Percentiles rank a stretch among this genome's conserved stretches.
Evolutionary conservation across 2,888 invertebrate species (phyloP).

Genomic region (Pyrochroa serraticornis): DNA sequence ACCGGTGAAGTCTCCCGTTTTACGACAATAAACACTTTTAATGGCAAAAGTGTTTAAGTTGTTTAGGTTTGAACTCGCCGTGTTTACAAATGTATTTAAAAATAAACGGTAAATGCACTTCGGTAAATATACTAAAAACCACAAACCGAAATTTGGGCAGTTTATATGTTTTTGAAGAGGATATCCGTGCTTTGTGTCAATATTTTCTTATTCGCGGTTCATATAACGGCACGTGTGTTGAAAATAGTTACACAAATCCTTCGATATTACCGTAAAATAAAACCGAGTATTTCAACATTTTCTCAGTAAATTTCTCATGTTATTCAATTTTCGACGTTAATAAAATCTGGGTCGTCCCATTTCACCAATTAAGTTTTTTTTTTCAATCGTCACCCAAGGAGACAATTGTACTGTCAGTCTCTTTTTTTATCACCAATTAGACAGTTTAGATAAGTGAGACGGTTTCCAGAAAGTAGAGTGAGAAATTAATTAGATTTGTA

Average conservation of each 20-base stretch:
- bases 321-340: too few species aligned
- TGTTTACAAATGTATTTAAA: constrained; percentile 13
- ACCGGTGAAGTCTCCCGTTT: constrained; percentile 1
- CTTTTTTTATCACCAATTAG: too few species aligned
- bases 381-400: too few species aligned
- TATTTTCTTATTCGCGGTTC: constrained; percentile 13
- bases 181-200: constrained; percentile 20
- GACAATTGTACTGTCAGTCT: too few species aligned
- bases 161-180: constrained; percentile 13
- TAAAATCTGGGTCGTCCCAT: too few species aligned
- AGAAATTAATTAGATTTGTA: background rate
- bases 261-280: too few species aligned
- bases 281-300: too few species aligned
- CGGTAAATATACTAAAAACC: constrained; percentile 3
- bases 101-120: constrained; percentile 4
- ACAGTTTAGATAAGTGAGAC: too few species aligned
- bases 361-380: too few species aligned
- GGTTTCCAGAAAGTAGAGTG: background rate
- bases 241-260: too few species aligned
- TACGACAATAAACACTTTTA: constrained; percentile 13
- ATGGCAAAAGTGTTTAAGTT: constrained; percentile 15
- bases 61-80: constrained; percentile 4
- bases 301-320: too few species aligned
- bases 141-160: constrained; percentile 5
- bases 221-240: too few species aligned